Percentiles rank a stretch among this genome's conserved stretches.
Conservation (phyloP, 2,113 vertebrate species). For the Raphicerus campestris region DNA sequence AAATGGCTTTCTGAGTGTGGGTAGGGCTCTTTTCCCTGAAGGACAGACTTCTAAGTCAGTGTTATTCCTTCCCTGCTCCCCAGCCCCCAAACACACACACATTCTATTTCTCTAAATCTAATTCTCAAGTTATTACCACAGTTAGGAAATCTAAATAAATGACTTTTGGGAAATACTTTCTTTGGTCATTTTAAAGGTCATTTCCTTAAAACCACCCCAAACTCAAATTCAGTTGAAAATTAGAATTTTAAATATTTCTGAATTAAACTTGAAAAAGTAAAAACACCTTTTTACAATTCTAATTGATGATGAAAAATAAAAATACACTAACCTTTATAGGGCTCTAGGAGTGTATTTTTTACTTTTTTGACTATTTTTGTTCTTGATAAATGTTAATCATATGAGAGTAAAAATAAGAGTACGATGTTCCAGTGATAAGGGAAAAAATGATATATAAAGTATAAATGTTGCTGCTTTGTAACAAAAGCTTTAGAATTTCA, state of each 20-base stretch:
- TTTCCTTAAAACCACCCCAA: neutral
- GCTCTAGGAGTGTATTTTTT: neutral
- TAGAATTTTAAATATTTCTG: constrained; percentile 25
- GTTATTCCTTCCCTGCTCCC: neutral
- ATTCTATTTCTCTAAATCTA: neutral
- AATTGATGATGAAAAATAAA: neutral
- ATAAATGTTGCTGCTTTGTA: constrained; percentile 51
- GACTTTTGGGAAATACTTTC: neutral
- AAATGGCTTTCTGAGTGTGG: neutral
- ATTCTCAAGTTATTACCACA: neutral
- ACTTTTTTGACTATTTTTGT: neutral
- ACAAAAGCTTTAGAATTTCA: constrained; percentile 64
- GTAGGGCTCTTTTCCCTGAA: neutral
- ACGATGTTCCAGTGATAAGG: neutral
- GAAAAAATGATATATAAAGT: neutral
- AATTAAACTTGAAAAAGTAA: constrained; percentile 40
- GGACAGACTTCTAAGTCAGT: neutral
- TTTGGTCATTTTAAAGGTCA: neutral
- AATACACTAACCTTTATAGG: neutral
- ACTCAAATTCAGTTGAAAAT: constrained; percentile 35
- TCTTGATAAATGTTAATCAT: neutral
- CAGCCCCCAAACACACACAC: neutral
- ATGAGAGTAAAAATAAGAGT: neutral
- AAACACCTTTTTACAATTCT: neutral
- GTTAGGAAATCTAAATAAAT: constrained; percentile 3